These are phyloP conservation scores for Tinamus major DNA, from an alignment of 2,797 vertebrate species.

Conservation along the genomic window DNA sequence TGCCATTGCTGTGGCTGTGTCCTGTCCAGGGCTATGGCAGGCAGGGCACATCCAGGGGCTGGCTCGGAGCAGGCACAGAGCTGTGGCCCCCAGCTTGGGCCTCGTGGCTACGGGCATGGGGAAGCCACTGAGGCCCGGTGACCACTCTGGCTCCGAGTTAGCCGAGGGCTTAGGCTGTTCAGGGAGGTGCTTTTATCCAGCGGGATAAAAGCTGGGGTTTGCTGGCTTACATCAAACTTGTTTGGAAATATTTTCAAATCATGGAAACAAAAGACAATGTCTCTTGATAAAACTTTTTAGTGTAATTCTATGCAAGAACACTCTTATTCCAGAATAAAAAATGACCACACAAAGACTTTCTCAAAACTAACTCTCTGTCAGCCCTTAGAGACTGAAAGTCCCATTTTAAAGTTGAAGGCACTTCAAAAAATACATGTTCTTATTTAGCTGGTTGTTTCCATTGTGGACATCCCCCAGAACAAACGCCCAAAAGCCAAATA, in stretches of 20 bases:
- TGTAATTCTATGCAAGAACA: conserved; percentile 40
- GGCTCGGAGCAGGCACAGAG: background rate
- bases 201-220: conserved; percentile 3
- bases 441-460: conserved; percentile 6
- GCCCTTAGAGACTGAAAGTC: conserved; percentile 60
- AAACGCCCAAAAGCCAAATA: background rate
- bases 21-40: background rate
- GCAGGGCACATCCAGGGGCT: background rate
- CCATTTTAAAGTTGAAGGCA: conserved; percentile 3
- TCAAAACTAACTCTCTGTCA: conserved; percentile 34
- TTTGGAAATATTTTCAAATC: conserved; percentile 58
- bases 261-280: conserved; percentile 68
- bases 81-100: background rate
- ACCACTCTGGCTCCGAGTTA: accelerated
- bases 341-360: conserved; percentile 69
- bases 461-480: background rate
- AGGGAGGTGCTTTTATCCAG: background rate
- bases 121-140: background rate
- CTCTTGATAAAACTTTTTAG: conserved; percentile 48
- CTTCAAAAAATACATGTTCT: background rate
- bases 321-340: conserved; percentile 43
- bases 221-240: conserved; percentile 60
- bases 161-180: background rate
- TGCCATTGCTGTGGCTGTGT: background rate
- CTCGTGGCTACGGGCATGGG: background rate